Conservation (phyloP, 2,888 invertebrate genomes). For the Caradrina clavipalpis region DNA sequence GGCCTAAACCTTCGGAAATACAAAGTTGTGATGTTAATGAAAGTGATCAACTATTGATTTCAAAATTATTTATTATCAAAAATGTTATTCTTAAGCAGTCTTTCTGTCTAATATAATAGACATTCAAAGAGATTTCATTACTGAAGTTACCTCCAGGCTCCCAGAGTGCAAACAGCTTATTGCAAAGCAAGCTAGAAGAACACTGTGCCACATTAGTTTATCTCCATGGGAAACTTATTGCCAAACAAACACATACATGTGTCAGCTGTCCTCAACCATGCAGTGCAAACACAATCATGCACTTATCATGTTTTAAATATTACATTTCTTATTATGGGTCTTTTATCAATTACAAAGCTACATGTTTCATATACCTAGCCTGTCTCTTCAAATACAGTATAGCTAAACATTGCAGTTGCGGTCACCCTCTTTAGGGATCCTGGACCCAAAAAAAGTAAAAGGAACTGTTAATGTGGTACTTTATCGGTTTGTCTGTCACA, state of each 20-base stretch:
- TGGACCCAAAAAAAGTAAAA: no score
- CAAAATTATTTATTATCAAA: constrained; percentile 65
- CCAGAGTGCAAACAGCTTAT: constrained; percentile 5
- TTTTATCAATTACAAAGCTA: neutral
- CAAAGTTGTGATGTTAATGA: neutral
- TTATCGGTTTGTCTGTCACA: no score
- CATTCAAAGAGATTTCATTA: constrained; percentile 34
- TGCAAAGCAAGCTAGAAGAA: constrained; percentile 29
- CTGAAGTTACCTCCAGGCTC: constrained; percentile 12
- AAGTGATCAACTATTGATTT: constrained; percentile 36
- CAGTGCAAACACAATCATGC: constrained; percentile 1
- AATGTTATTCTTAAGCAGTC: constrained; percentile 71
- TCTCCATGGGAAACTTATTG: constrained; percentile 43
- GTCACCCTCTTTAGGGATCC: neutral
- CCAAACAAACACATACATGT: constrained; percentile 25
- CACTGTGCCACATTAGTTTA: constrained; percentile 7
- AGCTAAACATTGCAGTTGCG: neutral
- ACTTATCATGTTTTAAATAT: constrained; percentile 1
- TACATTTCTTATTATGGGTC: constrained; percentile 13
- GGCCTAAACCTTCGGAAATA: no score
- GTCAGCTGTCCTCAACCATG: constrained; percentile 19
- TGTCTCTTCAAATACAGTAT: constrained; percentile 6
- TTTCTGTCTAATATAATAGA: constrained; percentile 55
- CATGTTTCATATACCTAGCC: neutral
- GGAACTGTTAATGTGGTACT: no score